phyloP scores from a whole-genome alignment of 2,797 vertebrate species.

The Oreochromis grahami region DNA sequence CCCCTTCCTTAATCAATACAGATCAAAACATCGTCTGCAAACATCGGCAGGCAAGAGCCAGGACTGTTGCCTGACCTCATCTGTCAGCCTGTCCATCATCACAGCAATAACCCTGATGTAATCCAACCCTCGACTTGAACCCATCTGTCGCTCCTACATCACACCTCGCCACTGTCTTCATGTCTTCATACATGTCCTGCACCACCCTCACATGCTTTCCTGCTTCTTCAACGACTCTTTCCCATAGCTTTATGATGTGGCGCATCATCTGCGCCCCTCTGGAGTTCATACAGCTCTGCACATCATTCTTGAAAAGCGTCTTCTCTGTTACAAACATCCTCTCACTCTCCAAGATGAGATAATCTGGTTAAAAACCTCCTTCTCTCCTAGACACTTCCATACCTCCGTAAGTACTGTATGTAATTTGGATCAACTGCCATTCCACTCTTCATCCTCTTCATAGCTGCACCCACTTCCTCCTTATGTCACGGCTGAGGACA shows the following conservation, averaged over 20 bases:
- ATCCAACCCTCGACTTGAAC: neutral
- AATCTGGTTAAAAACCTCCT: neutral
- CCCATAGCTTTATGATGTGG: neutral
- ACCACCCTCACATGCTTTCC: neutral
- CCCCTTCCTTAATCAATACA: neutral
- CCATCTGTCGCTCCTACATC: neutral
- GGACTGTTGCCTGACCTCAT: neutral
- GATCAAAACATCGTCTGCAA: neutral
- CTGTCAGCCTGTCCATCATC: neutral
- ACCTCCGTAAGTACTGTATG: fast-evolving
- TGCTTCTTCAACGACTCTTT: neutral
- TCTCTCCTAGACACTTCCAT: neutral
- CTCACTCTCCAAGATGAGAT: neutral
- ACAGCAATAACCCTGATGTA: neutral
- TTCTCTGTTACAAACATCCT: neutral
- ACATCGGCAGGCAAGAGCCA: fast-evolving
- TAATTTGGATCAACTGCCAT: neutral
- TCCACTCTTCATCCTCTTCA: neutral
- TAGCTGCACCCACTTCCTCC: neutral
- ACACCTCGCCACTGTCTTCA: neutral
- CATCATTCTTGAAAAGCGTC: neutral
- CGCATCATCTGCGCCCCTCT: neutral
- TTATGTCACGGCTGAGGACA: neutral
- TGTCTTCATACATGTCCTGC: neutral
- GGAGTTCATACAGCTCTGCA: neutral